These are phyloP conservation scores for Agelas oroides DNA, from an alignment of 37 sponge, comb jelly and placozoan species.

Conservation along the genomic window DNA sequence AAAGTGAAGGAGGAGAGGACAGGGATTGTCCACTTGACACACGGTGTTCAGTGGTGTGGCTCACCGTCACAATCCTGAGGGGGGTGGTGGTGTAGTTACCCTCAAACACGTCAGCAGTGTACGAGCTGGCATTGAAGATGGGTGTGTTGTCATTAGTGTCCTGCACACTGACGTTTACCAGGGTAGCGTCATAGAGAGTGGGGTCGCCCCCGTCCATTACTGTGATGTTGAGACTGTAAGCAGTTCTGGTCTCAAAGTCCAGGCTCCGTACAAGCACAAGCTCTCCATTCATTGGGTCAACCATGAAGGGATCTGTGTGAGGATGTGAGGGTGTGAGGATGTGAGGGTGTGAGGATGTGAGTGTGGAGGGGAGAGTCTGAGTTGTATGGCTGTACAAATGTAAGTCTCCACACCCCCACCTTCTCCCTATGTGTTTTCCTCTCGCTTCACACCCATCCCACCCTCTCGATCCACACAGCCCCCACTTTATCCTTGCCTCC, in stretches of 20 bases:
- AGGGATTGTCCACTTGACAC: too few relatives aligned
- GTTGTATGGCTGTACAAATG: too few relatives aligned
- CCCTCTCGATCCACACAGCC: too few relatives aligned
- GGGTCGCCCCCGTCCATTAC: background rate
- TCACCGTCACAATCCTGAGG: too few relatives aligned
- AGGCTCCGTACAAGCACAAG: background rate
- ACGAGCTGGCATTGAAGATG: background rate
- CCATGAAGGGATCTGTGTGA: background rate
- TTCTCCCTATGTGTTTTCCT: too few relatives aligned
- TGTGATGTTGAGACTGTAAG: slow-evolving; percentile 14
- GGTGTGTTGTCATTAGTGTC: slow-evolving; percentile 54
- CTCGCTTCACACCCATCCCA: too few relatives aligned
- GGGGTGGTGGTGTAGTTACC: background rate
- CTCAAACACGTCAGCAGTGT: background rate
- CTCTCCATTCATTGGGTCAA: background rate
- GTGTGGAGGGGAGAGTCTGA: background rate
- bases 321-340: too few relatives aligned
- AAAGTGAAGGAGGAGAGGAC: too few relatives aligned
- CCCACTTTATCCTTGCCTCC: too few relatives aligned
- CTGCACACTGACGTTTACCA: background rate
- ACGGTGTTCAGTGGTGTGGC: too few relatives aligned
- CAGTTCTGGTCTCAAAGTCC: slow-evolving; percentile 4
- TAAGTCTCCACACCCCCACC: too few relatives aligned
- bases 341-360: too few relatives aligned
- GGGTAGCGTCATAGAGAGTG: background rate